phyloP scores from a whole-genome alignment of 2,888 invertebrate genomes.

The Lasioglossum oenotherae region DNA sequence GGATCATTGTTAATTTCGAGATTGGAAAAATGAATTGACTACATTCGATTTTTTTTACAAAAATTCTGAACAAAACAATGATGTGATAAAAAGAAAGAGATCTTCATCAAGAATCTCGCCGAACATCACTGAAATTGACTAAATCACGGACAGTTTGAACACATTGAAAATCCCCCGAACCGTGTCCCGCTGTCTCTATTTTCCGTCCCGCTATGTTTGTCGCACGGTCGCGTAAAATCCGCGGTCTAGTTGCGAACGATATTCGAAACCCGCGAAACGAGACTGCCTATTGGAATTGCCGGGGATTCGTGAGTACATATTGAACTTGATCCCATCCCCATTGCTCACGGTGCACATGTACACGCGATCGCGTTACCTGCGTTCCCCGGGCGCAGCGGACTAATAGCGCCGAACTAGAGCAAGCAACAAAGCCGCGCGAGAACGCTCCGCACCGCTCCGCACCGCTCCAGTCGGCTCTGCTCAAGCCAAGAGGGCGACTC shows the following conservation, averaged over 20 bases:
- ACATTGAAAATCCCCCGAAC: neutral
- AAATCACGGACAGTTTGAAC: neutral
- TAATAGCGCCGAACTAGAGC: slow-evolving; percentile 59
- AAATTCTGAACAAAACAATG: neutral
- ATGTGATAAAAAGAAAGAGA: no score
- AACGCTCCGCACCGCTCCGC: slow-evolving; percentile 22
- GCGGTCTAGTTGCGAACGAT: slow-evolving; percentile 49
- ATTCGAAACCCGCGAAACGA: slow-evolving; percentile 11
- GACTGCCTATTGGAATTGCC: neutral
- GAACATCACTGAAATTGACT: neutral
- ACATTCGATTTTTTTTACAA: neutral
- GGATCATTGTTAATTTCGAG: neutral
- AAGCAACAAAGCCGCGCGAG: slow-evolving; percentile 31
- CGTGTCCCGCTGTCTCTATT: neutral
- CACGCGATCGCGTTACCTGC: slow-evolving; percentile 61
- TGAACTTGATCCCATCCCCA: slow-evolving; percentile 10
- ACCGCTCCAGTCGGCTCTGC: neutral
- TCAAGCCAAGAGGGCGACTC: slow-evolving; percentile 70
- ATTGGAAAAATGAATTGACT: neutral
- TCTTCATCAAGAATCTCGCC: neutral
- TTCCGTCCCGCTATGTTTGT: neutral
- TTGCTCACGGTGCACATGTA: slow-evolving; percentile 4
- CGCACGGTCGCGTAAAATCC: neutral
- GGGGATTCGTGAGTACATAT: neutral
- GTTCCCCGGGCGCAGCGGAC: slow-evolving; percentile 25